Evolutionary conservation across 2,113 vertebrate genomes (phyloP).

Genomic region (Thalassoma bifasciatum): DNA sequence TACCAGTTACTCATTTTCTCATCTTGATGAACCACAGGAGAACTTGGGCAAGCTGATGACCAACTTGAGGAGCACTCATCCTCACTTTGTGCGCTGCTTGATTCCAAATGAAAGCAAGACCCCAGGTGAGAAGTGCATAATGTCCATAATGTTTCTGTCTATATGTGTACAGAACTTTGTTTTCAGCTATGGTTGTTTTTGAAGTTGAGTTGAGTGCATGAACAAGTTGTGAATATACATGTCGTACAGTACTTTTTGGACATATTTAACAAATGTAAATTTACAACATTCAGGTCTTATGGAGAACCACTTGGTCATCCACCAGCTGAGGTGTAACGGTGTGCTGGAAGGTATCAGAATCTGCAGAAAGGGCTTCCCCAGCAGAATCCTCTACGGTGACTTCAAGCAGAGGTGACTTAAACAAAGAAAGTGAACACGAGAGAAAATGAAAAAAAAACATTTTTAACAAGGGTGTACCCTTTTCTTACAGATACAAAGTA

Average conservation of each 20-base stretch:
- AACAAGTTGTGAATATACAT: too few species aligned
- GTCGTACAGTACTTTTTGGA: too few species aligned
- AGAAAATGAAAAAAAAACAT: too few species aligned
- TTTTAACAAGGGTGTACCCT: neutral
- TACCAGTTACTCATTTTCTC: too few species aligned
- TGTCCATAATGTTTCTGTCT: too few species aligned
- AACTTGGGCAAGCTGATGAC: constrained; percentile 74
- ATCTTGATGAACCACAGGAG: constrained; percentile 52
- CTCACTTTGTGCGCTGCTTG: constrained; percentile 75
- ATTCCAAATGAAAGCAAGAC: constrained; percentile 72
- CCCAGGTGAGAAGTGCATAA: constrained; percentile 65
- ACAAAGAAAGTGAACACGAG: too few species aligned
- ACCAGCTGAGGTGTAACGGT: constrained; percentile 76
- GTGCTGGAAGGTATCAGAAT: constrained; percentile 74
- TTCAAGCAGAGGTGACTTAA: constrained; percentile 65
- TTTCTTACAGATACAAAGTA: constrained; percentile 64
- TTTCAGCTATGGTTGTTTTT: too few species aligned
- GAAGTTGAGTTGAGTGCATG: too few species aligned
- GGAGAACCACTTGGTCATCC: constrained; percentile 74
- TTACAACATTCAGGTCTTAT: constrained; percentile 53
- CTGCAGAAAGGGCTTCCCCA: constrained; percentile 71
- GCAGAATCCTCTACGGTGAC: constrained; percentile 61
- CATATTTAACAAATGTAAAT: too few species aligned
- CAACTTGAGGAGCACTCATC: constrained; percentile 73
- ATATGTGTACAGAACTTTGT: too few species aligned